Base-by-base conservation (phyloP, 2,888 invertebrate genomes). In the Trissoscelio sp. region DNA sequence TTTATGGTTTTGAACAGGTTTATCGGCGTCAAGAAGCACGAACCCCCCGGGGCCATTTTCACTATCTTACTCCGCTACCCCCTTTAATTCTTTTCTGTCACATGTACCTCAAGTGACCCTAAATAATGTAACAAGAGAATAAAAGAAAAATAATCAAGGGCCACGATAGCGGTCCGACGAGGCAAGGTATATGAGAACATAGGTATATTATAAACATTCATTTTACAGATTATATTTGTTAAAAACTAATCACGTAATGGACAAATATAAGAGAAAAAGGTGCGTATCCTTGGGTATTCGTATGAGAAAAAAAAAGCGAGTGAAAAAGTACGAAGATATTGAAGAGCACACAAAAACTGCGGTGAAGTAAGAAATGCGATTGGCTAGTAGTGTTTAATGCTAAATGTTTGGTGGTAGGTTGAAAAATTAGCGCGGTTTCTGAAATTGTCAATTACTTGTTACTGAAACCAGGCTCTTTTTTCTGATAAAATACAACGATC, bases 191-290 rank as follows among this genome's bases (percentile, higher is more conserved):
- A n/a, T n/a, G n/a, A n/a, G n/a, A n/a, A n/a, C n/a, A n/a, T n/a
- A n/a, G n/a, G n/a, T n/a, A n/a, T n/a, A n/a, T n/a, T n/a, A n/a
- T n/a, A n/a, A n/a, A n/a, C n/a, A n/a, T n/a, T 39, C 39, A 39
- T 44, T 12, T 42, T n/a, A 31, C 31, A 31, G 9, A 9, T 31
- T 31, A 9, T 31, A 31, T 6, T 3, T 7, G 9, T 31, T 31
- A 7, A 31, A 31, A 31, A n/a, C 14, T 31, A 53, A 39, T 66
- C 44, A 39, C 66, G 60, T 66, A 70, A 75, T 66, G 83, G 78
- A 83, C 81, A 81, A 83, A 70, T 62, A 67, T 70, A 12, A 55
- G 14, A 51, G 44, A 57, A 64, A 70, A 79, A 60, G 66, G 75
- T 75, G 83, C 79, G 70, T 67, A 79, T 79, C 79, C 75, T 78